Percentiles rank a stretch among this genome's conserved stretches.
phyloP scores from a whole-genome alignment of 2,888 invertebrate species.

The Seira ritae region DNA sequence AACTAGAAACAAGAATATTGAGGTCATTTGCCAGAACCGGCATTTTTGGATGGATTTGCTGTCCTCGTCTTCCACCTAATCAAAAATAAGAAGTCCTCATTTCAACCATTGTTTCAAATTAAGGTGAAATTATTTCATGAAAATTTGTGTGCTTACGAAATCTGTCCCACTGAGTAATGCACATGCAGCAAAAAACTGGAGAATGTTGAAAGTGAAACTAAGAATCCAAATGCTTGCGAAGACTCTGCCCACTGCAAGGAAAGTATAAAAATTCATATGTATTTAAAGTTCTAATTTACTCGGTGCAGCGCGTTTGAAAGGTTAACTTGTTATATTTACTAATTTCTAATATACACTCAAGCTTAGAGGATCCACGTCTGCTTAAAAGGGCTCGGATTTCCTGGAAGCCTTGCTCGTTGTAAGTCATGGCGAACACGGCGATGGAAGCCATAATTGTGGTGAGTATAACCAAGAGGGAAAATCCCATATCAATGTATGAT shows the following conservation, averaged over 20 bases:
- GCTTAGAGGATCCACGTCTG: constrained; percentile 45
- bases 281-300: no score
- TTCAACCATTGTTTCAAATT: no score
- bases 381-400: constrained; percentile 59
- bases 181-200: constrained; percentile 69
- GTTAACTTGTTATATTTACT: no score
- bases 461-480: constrained; percentile 66
- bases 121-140: no score
- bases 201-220: constrained; percentile 69
- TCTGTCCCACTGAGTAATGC: constrained; percentile 69
- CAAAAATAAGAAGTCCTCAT: neutral
- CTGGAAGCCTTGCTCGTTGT: constrained; percentile 66
- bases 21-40: constrained; percentile 69
- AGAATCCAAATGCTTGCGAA: constrained; percentile 69
- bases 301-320: no score
- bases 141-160: no score
- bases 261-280: neutral
- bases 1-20: constrained; percentile 66
- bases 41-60: constrained; percentile 69
- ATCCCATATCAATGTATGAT: constrained; percentile 64
- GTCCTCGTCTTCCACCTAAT: constrained; percentile 67
- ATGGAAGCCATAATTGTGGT: constrained; percentile 66
- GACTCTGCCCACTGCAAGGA: constrained; percentile 57
- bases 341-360: constrained; percentile 57
- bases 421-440: constrained; percentile 62